Base-by-base conservation (phyloP, 2,797 vertebrate genomes). In the Agapornis canus region DNA sequence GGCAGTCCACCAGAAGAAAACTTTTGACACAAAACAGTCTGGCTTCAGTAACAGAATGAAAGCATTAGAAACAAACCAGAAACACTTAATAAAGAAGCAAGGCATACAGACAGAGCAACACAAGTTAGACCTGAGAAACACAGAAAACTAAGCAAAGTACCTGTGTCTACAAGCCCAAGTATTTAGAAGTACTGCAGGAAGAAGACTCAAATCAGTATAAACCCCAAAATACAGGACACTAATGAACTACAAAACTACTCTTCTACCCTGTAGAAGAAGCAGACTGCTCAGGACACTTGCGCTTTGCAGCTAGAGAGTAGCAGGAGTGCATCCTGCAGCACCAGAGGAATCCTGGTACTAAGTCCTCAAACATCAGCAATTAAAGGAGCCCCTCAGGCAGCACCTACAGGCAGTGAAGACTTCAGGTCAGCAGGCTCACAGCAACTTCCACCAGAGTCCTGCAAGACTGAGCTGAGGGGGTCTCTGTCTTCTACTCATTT, bases 361-460 rank as follows among this genome's bases (percentile, higher is more conserved):
- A 56, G 32, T 10, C 54, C 54, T 57, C 9, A 1, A 35, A 21
- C 56, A 48, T 6, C 39, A 17, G 59, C 45, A 27, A 23, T 19
- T 17, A 26, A 17, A 45, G 37, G 29, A 47, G 66, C 23, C 56
- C 37, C 56, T 39, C 23, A 10, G 56, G 60, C 45, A 81, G 45
- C 61, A 39, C 5, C 66, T 45, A 31, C 1, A 1, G 16, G 40
- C 0, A 2, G n/a, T 6, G 54, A 22, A 40, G 72, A 11, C 32
- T 65, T 29, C 64, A 54, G 54, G 35, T 26, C 57, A 40, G 73
- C 52, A 43, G 63, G 52, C 18, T 71, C 63, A 31, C n/a, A 43
- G 39, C 27, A 66, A 9, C 25, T 75, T 21, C 75, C 79, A 57
- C 18, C 18, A 2, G 13, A 21, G 45, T 22, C 68, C 83, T 29